Conservation (phyloP, 2,888 invertebrate species). For the Escarpia spicata region DNA sequence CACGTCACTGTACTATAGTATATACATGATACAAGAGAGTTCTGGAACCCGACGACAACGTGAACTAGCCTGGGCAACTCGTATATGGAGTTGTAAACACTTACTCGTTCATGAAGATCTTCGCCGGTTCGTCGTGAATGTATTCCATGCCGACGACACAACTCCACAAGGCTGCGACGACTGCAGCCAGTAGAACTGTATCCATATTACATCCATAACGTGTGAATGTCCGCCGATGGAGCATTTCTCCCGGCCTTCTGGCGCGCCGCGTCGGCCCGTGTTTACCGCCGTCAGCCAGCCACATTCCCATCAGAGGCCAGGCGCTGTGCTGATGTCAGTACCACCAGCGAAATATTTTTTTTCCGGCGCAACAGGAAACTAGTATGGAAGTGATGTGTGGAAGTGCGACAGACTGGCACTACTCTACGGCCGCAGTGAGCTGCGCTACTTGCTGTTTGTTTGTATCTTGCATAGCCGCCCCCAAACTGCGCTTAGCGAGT, state of each 20-base stretch:
- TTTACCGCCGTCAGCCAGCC: neutral
- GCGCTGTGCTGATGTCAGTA: neutral
- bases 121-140: neutral
- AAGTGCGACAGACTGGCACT: neutral
- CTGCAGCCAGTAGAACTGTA: neutral
- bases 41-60: neutral
- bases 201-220: constrained; percentile 9
- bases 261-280: neutral
- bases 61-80: neutral
- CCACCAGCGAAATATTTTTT: neutral
- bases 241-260: neutral
- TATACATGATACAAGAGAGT: neutral
- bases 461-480: neutral
- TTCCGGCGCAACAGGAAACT: constrained; percentile 7
- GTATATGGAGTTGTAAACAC: neutral
- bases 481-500: neutral
- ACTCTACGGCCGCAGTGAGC: neutral
- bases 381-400: neutral
- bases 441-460: neutral
- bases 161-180: neutral
- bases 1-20: neutral
- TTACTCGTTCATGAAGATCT: neutral
- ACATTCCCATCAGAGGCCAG: neutral
- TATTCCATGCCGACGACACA: neutral
- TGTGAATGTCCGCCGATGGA: neutral